Evolutionary conservation across 2,113 vertebrate species (phyloP).

Genomic region (Menidia beryllina): DNA sequence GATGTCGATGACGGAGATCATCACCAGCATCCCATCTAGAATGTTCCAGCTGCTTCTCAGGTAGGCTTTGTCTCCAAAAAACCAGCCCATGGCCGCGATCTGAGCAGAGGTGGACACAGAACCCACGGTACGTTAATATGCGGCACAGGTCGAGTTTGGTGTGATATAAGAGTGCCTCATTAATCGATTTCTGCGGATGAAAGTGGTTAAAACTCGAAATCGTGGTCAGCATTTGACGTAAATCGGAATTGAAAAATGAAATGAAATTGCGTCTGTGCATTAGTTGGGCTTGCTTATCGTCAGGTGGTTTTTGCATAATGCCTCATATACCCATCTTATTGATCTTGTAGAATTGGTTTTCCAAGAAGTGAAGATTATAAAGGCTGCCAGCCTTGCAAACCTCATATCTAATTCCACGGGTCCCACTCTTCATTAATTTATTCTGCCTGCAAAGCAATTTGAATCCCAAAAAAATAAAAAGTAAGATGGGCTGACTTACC

Average conservation of each 20-base stretch:
- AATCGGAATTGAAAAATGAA: too few relatives aligned
- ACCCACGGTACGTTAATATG: neutral
- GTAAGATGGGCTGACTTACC: slow-evolving; percentile 10
- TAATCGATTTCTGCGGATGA: neutral
- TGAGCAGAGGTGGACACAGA: slow-evolving; percentile 62
- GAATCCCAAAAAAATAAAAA: slow-evolving; percentile 23
- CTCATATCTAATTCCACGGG: slow-evolving; percentile 32
- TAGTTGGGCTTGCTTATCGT: slow-evolving; percentile 16
- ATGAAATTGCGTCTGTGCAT: neutral
- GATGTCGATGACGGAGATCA: slow-evolving; percentile 96
- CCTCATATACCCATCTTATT: slow-evolving; percentile 21
- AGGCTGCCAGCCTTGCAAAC: slow-evolving; percentile 24
- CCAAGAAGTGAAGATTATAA: slow-evolving; percentile 16
- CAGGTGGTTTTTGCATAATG: slow-evolving; percentile 4
- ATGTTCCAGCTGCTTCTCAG: slow-evolving; percentile 98
- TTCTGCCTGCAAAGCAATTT: slow-evolving; percentile 23
- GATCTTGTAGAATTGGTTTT: slow-evolving; percentile 26
- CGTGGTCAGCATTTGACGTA: too few relatives aligned
- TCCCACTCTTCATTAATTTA: slow-evolving; percentile 36
- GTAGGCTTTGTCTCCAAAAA: slow-evolving; percentile 92
- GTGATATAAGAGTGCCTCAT: neutral
- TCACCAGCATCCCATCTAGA: slow-evolving; percentile 94
- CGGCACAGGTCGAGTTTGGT: neutral
- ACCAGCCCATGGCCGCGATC: slow-evolving; percentile 94
- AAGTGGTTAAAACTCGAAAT: neutral